These are phyloP conservation scores for Zosterops japonicus DNA, from an alignment of 2,113 vertebrate species.

Conservation along the genomic window DNA sequence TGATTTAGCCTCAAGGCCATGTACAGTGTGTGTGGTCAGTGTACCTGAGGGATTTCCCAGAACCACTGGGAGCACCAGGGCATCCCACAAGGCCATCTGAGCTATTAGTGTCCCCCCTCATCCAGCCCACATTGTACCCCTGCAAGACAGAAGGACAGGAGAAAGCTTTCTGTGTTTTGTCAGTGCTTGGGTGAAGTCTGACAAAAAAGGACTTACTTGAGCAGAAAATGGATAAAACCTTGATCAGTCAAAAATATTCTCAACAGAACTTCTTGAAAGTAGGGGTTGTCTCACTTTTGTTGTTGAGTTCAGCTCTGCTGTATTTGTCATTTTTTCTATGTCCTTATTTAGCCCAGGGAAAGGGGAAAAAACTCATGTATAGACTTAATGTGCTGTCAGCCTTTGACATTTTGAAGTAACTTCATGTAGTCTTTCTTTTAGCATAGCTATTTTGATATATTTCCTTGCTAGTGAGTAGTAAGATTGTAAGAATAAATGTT, in stretches of 20 bases:
- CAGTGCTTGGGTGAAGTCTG: not conserved
- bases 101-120: not conserved
- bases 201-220: not conserved
- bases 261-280: not conserved
- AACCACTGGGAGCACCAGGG: not conserved
- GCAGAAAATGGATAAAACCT: not conserved
- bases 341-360: not conserved
- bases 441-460: not conserved
- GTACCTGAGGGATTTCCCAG: not conserved
- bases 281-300: not conserved
- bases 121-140: not conserved
- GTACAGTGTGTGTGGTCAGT: not conserved
- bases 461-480: not conserved
- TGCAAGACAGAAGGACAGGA: not conserved
- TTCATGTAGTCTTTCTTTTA: not conserved
- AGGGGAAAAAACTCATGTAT: not conserved
- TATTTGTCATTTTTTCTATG: not conserved
- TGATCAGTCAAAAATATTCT: not conserved
- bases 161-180: not conserved
- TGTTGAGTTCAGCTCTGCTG: not conserved
- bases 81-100: not conserved
- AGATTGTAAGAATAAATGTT: not conserved
- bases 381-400: not conserved
- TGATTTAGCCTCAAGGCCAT: not conserved
- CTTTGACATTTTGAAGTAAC: not conserved